Conservation (phyloP, 2,113 vertebrate genomes). For the Helogale parvula region DNA sequence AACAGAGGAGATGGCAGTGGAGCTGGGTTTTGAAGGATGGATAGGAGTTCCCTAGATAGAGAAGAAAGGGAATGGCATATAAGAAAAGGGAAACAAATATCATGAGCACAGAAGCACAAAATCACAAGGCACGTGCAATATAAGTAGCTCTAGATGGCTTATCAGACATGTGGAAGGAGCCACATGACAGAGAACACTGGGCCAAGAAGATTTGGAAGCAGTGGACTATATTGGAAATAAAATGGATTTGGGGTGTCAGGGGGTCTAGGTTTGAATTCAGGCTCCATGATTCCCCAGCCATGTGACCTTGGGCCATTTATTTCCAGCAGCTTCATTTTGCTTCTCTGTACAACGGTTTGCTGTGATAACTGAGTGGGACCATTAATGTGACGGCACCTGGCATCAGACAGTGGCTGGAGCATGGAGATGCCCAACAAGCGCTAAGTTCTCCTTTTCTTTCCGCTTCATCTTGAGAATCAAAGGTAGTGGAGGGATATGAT, state of each 20-base stretch:
- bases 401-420: background rate
- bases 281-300: background rate
- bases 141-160: background rate
- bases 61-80: background rate
- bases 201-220: background rate
- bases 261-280: background rate
- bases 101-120: background rate
- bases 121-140: background rate
- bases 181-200: background rate
- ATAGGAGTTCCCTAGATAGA: background rate
- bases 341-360: background rate
- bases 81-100: background rate
- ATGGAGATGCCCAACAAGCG: background rate
- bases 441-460: background rate
- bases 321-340: background rate
- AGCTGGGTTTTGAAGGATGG: constrained; percentile 16
- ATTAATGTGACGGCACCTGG: background rate
- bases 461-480: background rate
- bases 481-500: background rate
- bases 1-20: background rate
- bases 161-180: background rate
- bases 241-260: background rate
- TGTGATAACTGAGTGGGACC: background rate
- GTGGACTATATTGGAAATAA: background rate
- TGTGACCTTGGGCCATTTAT: background rate